Evolutionary conservation across 1,140 invertebrate genomes (phyloP), one percentile per base, ranked within the genome.

Genomic region (Nasonia giraulti): DNA sequence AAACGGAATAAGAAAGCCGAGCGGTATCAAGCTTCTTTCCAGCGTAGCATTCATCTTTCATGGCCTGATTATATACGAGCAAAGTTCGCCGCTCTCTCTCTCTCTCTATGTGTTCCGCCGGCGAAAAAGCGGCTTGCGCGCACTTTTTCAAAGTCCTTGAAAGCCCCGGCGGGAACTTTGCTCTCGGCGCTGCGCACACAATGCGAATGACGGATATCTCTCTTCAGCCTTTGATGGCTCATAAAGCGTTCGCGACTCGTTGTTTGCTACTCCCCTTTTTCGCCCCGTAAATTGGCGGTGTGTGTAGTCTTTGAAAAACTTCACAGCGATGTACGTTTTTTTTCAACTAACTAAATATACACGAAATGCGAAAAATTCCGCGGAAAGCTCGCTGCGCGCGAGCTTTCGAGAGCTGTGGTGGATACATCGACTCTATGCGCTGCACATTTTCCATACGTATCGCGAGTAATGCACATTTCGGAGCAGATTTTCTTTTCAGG

Each of bases 21-120:
- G 76, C 6, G 23, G 23, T 62, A 62, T 62, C 55, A 62, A 62
- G 55, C 17, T 17, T 62, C 55, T 62, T 62, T 62, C 55, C 20
- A n/a, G 5, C 14, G 50, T n/a, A 27, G 37, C 66, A 80, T 80
- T 33, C 78, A 80, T 80, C 78, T 80, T 80, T 69, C 66, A 44
- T 10, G 12, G 80, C 37, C 44, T 81, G 80, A 81, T 81, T 81
- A 55, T 81, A 81, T 81, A 81, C 40, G 80, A 47, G 68, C 40
- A 71, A 81, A 81, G 68, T 81, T 81, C 12, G 69, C 23, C 37
- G 50, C n/a, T 31, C n/a, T 20, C 55, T n/a, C 14, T 62, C 20
- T 14, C 17, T 62, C 55, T 62, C 20, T 17, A n/a, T 2, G 68
- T 11, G 68, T 71, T 14, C n/a, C n/a, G n/a, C 23, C 14, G 23